Conservation (phyloP, 2,888 invertebrate species). For the Serripes groenlandicus region DNA sequence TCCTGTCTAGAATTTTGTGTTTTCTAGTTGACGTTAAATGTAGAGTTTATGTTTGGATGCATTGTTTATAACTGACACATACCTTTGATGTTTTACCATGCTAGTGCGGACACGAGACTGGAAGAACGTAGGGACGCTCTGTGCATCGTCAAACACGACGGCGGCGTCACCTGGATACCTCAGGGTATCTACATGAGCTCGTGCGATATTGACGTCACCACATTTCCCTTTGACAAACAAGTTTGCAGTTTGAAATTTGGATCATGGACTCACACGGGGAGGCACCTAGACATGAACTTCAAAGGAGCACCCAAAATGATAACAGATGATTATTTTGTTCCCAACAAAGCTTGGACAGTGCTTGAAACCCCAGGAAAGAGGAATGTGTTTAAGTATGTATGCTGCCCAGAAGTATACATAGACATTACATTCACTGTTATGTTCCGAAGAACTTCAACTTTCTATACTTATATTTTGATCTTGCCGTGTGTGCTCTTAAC, state of each 20-base stretch:
- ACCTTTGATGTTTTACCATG: conserved; percentile 28
- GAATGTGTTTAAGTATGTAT: conserved; percentile 79
- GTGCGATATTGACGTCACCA: conserved; percentile 85
- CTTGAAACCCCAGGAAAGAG: conserved; percentile 80
- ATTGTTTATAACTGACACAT: conserved; percentile 19
- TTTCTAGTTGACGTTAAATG: conserved; percentile 27
- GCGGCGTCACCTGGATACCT: conserved; percentile 82
- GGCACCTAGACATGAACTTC: conserved; percentile 81
- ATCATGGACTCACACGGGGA: conserved; percentile 85
- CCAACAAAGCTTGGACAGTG: conserved; percentile 86
- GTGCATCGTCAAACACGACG: conserved; percentile 81
- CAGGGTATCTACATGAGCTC: conserved; percentile 85
- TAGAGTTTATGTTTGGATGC: conserved; percentile 17
- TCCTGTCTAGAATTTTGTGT: conserved; percentile 6
- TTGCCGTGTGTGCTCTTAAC: conserved; percentile 87
- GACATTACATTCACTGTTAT: conserved; percentile 84
- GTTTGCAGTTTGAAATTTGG: conserved; percentile 86
- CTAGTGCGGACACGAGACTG: conserved; percentile 86
- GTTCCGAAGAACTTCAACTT: conserved; percentile 81
- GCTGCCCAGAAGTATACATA: conserved; percentile 83
- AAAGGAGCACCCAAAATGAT: conserved; percentile 63
- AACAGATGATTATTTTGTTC: conserved; percentile 82
- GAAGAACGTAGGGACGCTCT: conserved; percentile 85
- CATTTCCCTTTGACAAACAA: conserved; percentile 86
- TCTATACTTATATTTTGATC: conserved; percentile 86